Evolutionary conservation across 2,113 vertebrate species (phyloP).

Genomic region (Periophthalmus modestus): DNA sequence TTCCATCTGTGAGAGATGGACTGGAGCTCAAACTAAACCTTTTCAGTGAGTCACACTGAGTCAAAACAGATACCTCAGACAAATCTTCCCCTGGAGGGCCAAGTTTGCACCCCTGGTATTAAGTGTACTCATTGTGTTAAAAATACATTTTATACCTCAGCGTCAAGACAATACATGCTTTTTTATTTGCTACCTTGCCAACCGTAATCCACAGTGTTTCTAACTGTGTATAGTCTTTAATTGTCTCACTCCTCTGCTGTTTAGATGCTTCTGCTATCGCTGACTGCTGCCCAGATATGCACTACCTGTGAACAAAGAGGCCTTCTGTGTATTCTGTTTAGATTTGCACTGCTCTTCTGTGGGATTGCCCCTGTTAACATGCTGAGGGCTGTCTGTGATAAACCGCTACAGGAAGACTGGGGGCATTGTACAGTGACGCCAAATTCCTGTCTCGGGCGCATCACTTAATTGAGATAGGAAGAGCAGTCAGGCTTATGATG

Average conservation of each 20-base stretch:
- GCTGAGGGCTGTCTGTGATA: conserved; percentile 34
- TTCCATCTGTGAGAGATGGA: too few relatives aligned
- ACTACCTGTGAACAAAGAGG: conserved; percentile 39
- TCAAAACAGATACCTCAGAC: neutral
- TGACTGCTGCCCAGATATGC: conserved; percentile 12
- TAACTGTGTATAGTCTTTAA: neutral
- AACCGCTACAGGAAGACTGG: conserved; percentile 37
- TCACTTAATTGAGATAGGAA: conserved; percentile 48
- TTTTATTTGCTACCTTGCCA: neutral
- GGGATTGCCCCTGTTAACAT: conserved; percentile 18
- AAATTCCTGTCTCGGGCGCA: conserved; percentile 43
- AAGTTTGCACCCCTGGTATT: too few relatives aligned
- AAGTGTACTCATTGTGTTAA: too few relatives aligned
- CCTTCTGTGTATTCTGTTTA: conserved; percentile 40
- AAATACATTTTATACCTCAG: too few relatives aligned
- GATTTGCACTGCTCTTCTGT: conserved; percentile 11
- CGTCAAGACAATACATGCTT: too few relatives aligned
- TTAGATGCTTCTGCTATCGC: conserved; percentile 7
- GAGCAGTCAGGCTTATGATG: conserved; percentile 39
- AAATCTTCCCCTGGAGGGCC: neutral
- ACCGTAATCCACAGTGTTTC: neutral
- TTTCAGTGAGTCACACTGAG: too few relatives aligned
- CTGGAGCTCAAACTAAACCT: too few relatives aligned
- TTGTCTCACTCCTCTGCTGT: neutral
- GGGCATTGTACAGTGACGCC: conserved; percentile 45